Conservation (phyloP, 2,888 invertebrate genomes). For the Nephrotoma flavescens region DNA sequence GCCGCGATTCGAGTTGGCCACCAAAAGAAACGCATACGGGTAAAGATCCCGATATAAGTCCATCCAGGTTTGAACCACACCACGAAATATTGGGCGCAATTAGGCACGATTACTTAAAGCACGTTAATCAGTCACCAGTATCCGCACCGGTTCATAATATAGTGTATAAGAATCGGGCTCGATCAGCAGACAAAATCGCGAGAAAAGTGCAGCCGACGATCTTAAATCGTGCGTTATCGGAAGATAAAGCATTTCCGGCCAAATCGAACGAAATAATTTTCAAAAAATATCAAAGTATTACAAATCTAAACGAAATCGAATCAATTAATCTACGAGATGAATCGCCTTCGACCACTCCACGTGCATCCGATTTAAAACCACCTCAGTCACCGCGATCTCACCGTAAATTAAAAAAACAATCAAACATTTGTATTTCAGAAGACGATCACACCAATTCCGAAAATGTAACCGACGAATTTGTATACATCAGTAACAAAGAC, state of each 20-base stretch:
- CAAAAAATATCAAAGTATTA: background rate
- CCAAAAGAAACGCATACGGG: background rate
- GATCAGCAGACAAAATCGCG: background rate
- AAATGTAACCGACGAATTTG: background rate
- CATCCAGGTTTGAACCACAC: background rate
- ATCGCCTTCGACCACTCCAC: background rate
- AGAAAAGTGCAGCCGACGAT: background rate
- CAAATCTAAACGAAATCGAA: background rate
- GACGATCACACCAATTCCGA: background rate
- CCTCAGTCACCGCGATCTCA: background rate
- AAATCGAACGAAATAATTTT: background rate
- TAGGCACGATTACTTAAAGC: background rate
- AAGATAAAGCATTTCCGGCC: background rate
- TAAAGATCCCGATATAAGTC: background rate
- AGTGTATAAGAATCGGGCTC: background rate
- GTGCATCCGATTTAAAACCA: background rate
- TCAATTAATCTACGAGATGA: background rate
- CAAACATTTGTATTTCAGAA: background rate
- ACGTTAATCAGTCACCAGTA: background rate
- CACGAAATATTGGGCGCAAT: background rate
- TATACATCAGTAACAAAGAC: background rate
- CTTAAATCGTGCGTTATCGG: background rate
- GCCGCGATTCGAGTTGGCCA: constrained; percentile 5
- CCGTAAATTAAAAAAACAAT: background rate
- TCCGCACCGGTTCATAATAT: background rate